phyloP scores from a whole-genome alignment of 2,888 invertebrate genomes.

The Aleiodes leptofemur region DNA sequence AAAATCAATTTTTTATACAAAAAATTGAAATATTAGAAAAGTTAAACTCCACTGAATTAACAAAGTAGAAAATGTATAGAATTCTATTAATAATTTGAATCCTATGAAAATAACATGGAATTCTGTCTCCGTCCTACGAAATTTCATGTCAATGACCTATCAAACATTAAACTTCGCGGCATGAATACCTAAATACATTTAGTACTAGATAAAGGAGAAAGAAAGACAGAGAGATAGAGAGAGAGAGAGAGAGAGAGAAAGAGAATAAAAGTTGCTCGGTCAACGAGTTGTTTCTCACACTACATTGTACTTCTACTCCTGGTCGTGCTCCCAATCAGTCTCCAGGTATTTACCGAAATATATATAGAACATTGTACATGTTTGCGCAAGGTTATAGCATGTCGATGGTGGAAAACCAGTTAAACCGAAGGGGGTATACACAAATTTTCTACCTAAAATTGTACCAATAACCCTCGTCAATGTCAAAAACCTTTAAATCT shows the following conservation, averaged over 20 bases:
- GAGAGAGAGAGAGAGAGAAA: not conserved
- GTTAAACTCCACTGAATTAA: too few relatives aligned
- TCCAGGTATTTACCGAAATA: not conserved
- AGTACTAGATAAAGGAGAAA: not conserved
- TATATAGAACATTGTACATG: not conserved
- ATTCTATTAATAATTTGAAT: not conserved
- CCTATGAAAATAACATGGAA: not conserved
- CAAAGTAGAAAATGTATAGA: not conserved
- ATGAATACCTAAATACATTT: constrained; percentile 65
- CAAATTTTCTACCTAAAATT: not conserved
- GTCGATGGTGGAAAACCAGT: not conserved
- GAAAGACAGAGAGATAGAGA: not conserved
- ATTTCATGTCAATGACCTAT: constrained; percentile 74
- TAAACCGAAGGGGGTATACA: not conserved
- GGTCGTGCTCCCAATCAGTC: constrained; percentile 13
- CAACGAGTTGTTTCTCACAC: constrained; percentile 37
- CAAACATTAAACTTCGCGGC: constrained; percentile 68
- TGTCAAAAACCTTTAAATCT: not conserved
- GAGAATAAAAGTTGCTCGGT: constrained; percentile 4
- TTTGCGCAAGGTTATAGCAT: constrained; percentile 19
- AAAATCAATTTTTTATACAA: too few relatives aligned
- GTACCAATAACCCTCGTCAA: constrained; percentile 25
- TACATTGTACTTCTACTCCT: constrained; percentile 2
- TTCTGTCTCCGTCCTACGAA: constrained; percentile 49
- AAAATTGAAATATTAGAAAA: too few relatives aligned